phyloP scores from a whole-genome alignment of 2,888 invertebrate species.

The Microctonus brassicae region DNA sequence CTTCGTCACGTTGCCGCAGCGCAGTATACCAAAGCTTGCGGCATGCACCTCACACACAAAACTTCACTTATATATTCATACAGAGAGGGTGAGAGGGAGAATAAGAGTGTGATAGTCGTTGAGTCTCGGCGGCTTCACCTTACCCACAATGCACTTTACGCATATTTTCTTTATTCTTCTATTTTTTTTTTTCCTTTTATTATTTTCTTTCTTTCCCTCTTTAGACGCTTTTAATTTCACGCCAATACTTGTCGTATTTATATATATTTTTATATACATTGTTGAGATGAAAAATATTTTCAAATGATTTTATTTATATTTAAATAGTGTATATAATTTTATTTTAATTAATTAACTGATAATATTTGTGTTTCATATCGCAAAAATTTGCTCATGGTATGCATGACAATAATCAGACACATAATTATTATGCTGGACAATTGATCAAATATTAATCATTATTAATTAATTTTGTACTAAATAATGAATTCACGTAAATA shows the following conservation, averaged over 20 bases:
- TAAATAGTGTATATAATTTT: too few relatives aligned
- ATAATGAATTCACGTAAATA: too few relatives aligned
- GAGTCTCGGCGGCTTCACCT: slow-evolving; percentile 16
- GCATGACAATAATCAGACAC: too few relatives aligned
- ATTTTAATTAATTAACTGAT: too few relatives aligned
- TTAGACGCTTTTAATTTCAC: neutral
- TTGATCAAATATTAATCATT: too few relatives aligned
- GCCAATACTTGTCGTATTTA: slow-evolving; percentile 2
- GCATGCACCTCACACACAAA: slow-evolving; percentile 22
- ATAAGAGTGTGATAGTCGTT: slow-evolving; percentile 1
- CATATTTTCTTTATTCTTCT: slow-evolving; percentile 9
- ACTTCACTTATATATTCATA: neutral
- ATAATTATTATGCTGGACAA: too few relatives aligned
- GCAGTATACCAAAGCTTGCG: slow-evolving; percentile 10
- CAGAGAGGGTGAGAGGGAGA: neutral
- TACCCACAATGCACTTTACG: slow-evolving; percentile 1
- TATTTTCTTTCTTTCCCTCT: slow-evolving; percentile 2
- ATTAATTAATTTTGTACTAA: too few relatives aligned
- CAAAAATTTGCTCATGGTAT: too few relatives aligned
- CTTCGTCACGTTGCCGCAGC: slow-evolving; percentile 19
- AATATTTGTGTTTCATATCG: too few relatives aligned
- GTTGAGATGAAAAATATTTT: neutral
- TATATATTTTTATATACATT: neutral
- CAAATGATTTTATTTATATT: too few relatives aligned
- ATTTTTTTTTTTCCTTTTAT: neutral